Evolutionary conservation across 23 tunicate species (phyloP).

Genomic region (Trididemnum clinides): DNA sequence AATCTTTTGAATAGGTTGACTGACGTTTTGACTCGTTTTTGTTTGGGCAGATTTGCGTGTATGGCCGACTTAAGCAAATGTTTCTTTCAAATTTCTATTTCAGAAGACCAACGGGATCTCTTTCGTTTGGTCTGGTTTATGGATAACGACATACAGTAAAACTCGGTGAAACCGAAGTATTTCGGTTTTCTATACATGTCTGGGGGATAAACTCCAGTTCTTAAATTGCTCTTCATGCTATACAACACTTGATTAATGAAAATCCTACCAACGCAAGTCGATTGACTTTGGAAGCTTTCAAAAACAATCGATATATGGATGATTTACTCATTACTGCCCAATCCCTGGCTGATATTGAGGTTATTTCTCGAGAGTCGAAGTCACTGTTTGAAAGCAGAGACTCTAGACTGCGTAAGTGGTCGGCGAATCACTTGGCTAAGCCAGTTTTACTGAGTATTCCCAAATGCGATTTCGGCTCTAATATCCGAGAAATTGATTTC

Average conservation of each 20-base stretch:
- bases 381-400: not conserved
- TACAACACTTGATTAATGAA: not conserved
- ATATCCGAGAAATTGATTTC: not conserved
- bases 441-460: not conserved
- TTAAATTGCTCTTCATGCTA: not conserved
- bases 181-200: not conserved
- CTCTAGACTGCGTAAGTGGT: not conserved
- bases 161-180: not conserved
- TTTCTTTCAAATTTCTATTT: not conserved
- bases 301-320: not conserved
- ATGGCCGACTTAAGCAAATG: constrained; percentile 2
- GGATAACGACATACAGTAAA: not conserved
- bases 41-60: not conserved
- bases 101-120: not conserved
- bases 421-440: not conserved
- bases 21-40: not conserved
- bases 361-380: not conserved
- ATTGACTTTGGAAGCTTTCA: not conserved
- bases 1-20: not conserved
- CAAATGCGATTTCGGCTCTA: not conserved
- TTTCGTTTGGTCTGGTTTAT: not conserved
- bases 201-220: not conserved
- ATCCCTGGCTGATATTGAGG: not conserved
- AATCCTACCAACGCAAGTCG: not conserved
- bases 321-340: not conserved